Conservation (phyloP, 2,888 invertebrate species). For the Hemithea aestivaria region DNA sequence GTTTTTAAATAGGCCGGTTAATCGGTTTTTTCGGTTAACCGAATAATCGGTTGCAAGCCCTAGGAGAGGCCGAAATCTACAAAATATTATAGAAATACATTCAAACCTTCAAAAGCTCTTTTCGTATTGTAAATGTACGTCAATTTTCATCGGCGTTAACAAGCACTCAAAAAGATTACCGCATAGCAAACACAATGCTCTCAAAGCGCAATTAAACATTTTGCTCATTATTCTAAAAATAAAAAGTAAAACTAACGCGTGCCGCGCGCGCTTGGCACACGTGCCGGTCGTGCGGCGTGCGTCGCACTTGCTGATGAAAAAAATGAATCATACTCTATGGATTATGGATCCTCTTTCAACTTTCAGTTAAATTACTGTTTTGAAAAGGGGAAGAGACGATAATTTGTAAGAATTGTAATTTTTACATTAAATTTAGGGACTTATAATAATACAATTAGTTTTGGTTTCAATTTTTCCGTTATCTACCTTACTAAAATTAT, state of each 20-base stretch:
- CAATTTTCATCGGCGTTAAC: constrained; percentile 45
- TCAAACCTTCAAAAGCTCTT: no score
- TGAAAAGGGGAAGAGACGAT: background rate
- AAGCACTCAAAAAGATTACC: constrained; percentile 50
- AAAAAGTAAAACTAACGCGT: constrained; percentile 35
- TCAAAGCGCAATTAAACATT: constrained; percentile 59
- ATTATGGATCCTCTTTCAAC: constrained; percentile 17
- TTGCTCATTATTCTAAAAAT: constrained; percentile 53
- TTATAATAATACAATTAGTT: no score
- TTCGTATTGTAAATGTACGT: constrained; percentile 26
- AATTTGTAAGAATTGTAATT: no score
- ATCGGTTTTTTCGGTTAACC: no score
- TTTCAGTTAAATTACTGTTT: constrained; percentile 8
- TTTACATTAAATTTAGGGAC: no score
- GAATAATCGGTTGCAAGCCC: no score
- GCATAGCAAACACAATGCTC: constrained; percentile 37
- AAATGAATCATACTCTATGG: constrained; percentile 13
- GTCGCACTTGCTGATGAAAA: constrained; percentile 25
- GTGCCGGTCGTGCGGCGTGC: constrained; percentile 23
- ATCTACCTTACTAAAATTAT: no score
- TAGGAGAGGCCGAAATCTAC: no score
- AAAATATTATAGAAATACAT: no score
- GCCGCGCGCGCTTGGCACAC: constrained; percentile 28
- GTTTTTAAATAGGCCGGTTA: no score
- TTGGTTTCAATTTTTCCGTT: no score